These are phyloP conservation scores for Tenthredo scrophulariae DNA, from an alignment of 2,888 invertebrate genomes.

Conservation along the genomic window DNA sequence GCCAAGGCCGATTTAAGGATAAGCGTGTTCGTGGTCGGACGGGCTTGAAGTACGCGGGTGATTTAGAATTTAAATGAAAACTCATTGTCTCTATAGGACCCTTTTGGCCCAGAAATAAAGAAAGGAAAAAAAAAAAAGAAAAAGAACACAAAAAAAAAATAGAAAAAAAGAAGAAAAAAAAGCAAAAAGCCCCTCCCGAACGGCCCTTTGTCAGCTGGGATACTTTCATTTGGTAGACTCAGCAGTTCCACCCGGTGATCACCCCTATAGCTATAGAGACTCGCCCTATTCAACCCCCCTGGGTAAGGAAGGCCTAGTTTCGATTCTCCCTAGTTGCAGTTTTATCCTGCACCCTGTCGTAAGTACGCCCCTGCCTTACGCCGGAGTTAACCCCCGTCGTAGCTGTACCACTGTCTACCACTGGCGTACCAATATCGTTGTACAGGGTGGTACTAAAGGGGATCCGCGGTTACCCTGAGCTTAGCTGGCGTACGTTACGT, in stretches of 20 bases:
- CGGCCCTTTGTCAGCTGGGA: conserved; percentile 69
- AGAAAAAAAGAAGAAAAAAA: not conserved
- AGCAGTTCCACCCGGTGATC: conserved; percentile 63
- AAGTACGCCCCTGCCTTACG: conserved; percentile 36
- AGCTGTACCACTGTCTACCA: conserved; percentile 11
- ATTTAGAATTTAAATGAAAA: conserved; percentile 75
- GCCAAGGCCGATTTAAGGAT: conserved; percentile 27
- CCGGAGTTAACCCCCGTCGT: conserved; percentile 18
- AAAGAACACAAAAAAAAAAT: not conserved
- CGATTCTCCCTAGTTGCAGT: conserved; percentile 9
- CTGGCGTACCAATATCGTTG: conserved; percentile 33
- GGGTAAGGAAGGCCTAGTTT: conserved; percentile 49
- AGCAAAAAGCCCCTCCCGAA: conserved; percentile 49
- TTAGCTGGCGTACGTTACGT: not conserved
- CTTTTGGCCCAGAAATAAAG: conserved; percentile 57
- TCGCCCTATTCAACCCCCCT: conserved; percentile 26
- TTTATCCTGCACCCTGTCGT: conserved; percentile 5
- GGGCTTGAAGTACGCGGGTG: conserved; percentile 55
- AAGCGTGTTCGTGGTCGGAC: conserved; percentile 68
- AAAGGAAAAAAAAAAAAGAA: not conserved
- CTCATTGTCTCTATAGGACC: conserved; percentile 70
- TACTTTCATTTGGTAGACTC: conserved; percentile 72
- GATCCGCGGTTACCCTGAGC: not conserved
- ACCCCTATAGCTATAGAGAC: conserved; percentile 28
- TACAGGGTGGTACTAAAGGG: not conserved